A percentile compares a stretch with the other conserved stretches of the same genome.
Conservation (phyloP, 2,113 vertebrate genomes). For the Myiozetetes cayanensis region DNA sequence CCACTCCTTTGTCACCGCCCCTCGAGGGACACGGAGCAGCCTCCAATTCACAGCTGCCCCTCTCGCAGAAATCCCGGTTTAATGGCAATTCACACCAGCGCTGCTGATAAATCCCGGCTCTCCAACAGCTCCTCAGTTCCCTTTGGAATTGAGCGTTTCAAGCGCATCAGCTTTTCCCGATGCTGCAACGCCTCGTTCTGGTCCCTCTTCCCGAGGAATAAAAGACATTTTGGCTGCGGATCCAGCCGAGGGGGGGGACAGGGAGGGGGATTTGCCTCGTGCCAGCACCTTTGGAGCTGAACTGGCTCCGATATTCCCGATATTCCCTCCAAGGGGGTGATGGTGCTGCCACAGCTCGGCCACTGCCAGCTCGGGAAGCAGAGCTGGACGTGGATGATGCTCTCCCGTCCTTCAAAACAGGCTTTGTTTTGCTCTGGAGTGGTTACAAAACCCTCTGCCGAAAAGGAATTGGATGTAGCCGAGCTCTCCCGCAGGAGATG, state of each 20-base stretch:
- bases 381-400: neutral
- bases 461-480: fast-evolving
- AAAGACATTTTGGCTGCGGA: neutral
- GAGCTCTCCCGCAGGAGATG: neutral
- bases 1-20: neutral
- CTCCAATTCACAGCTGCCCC: neutral
- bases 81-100: neutral
- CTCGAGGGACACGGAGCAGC: neutral
- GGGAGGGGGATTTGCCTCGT: neutral
- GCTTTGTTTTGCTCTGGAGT: neutral
- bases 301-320: neutral
- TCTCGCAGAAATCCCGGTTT: neutral
- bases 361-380: neutral
- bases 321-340: neutral
- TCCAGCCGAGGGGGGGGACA: fast-evolving
- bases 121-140: neutral
- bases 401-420: neutral
- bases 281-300: neutral
- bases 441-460: neutral
- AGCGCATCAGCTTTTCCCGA: neutral
- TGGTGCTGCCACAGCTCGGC: neutral
- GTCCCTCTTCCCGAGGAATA: neutral
- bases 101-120: neutral
- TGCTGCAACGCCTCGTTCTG: neutral
- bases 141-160: neutral